Percentiles rank a stretch among this genome's conserved stretches.
These are phyloP conservation scores for Tyto alba DNA, from an alignment of 2,113 vertebrate genomes.

Conservation along the genomic window DNA sequence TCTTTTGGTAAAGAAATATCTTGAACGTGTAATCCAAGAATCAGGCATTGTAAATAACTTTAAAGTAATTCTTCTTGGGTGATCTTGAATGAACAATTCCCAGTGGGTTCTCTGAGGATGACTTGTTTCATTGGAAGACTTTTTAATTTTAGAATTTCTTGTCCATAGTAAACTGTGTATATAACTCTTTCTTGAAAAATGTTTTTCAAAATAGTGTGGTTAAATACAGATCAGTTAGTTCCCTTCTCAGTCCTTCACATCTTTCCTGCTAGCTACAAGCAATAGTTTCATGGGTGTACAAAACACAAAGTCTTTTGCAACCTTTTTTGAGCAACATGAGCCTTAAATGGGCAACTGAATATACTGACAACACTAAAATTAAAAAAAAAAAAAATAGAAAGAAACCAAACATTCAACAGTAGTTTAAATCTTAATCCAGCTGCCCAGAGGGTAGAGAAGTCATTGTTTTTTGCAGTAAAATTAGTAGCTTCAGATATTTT, in stretches of 20 bases:
- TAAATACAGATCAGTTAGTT: background rate
- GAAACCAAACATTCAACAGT: background rate
- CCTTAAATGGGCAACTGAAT: background rate
- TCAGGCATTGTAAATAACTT: background rate
- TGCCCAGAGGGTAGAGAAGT: background rate
- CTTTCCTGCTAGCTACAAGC: background rate
- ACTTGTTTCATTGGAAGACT: conserved; percentile 26
- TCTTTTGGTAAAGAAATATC: background rate
- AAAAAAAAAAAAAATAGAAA: background rate
- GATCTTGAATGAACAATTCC: background rate
- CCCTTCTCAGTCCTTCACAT: background rate
- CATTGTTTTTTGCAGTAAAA: background rate
- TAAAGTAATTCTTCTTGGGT: background rate
- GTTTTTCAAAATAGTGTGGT: background rate
- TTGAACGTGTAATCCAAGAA: background rate
- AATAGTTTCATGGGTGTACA: background rate
- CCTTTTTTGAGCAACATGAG: background rate
- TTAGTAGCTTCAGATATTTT: background rate
- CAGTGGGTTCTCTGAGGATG: background rate
- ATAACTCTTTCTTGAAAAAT: background rate
- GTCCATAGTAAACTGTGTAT: conserved; percentile 43
- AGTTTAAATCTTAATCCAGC: background rate
- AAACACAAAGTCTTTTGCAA: background rate
- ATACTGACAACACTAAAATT: background rate
- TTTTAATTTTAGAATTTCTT: conserved; percentile 43